These are phyloP conservation scores for Eupelmus urozonus DNA, from an alignment of 2,888 invertebrate species.

Conservation along the genomic window DNA sequence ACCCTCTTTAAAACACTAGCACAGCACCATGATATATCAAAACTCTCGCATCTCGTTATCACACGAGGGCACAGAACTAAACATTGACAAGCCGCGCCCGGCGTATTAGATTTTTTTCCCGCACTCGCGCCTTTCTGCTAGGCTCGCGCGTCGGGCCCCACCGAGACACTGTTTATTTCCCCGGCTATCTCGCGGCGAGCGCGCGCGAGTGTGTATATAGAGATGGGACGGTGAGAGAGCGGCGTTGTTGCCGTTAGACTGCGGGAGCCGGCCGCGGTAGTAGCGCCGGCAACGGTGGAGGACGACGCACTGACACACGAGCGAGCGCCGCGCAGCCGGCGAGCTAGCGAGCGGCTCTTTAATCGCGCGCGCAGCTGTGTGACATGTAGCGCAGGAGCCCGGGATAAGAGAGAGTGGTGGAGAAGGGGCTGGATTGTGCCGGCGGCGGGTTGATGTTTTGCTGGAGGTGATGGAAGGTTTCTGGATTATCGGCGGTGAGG, in stretches of 20 bases:
- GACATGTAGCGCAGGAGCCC: neutral
- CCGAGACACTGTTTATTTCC: neutral
- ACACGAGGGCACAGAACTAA: no score
- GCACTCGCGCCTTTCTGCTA: neutral
- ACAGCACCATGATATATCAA: no score
- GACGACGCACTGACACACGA: slow-evolving; percentile 16
- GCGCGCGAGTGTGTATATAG: neutral
- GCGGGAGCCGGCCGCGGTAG: neutral
- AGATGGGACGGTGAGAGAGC: neutral
- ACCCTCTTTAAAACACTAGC: no score
- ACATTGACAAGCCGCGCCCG: no score
- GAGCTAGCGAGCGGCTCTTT: neutral
- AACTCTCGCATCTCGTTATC: no score
- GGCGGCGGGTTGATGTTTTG: no score
- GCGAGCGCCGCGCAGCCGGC: slow-evolving; percentile 3
- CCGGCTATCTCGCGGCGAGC: neutral
- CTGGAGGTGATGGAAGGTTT: no score
- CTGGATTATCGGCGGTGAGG: no score
- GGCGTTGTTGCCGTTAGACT: neutral
- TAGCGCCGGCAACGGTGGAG: slow-evolving; percentile 27
- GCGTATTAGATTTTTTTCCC: no score
- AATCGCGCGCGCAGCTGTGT: neutral
- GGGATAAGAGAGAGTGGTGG: no score
- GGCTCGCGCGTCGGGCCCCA: neutral
- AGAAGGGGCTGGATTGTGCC: no score